Evolutionary conservation across 2,797 vertebrate species (phyloP).

Genomic region (Gymnodraco acuticeps): DNA sequence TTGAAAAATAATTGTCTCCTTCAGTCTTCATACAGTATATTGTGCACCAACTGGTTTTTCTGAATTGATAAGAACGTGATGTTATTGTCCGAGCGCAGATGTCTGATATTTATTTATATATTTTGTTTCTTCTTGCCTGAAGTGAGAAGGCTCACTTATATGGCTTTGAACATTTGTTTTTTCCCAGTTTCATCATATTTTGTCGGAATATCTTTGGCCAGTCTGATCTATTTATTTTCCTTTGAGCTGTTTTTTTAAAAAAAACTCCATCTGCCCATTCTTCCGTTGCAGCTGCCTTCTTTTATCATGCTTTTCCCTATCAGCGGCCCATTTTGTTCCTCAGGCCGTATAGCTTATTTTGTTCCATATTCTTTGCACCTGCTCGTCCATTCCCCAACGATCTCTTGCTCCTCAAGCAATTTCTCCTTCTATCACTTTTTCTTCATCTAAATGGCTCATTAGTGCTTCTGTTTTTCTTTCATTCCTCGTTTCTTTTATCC

Average conservation of each 20-base stretch:
- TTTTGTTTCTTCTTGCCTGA: neutral
- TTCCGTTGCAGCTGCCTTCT: conserved; percentile 49
- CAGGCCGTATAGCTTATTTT: conserved; percentile 51
- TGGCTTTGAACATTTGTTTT: conserved; percentile 21
- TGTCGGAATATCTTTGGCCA: conserved; percentile 36
- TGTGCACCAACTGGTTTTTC: conserved; percentile 1
- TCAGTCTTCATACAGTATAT: conserved; percentile 7
- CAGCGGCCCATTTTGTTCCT: conserved; percentile 41
- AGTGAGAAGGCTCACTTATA: neutral
- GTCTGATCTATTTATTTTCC: conserved; percentile 42
- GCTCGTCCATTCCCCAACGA: conserved; percentile 36
- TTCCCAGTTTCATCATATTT: conserved; percentile 47
- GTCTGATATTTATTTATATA: neutral
- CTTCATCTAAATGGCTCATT: conserved; percentile 49
- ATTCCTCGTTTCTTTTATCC: conserved; percentile 15
- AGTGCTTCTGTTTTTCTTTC: conserved; percentile 26
- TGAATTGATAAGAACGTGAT: conserved; percentile 3
- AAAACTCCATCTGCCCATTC: conserved; percentile 24
- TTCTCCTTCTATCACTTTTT: conserved; percentile 50
- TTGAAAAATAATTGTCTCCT: conserved; percentile 27
- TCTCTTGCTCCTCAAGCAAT: conserved; percentile 31
- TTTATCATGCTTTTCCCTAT: conserved; percentile 50
- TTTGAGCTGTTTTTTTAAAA: conserved; percentile 35
- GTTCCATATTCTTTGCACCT: conserved; percentile 55
- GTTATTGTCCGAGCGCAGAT: no score